These are phyloP conservation scores for Oryzias curvinotus DNA, from an alignment of 2,113 vertebrate genomes.

Conservation along the genomic window DNA sequence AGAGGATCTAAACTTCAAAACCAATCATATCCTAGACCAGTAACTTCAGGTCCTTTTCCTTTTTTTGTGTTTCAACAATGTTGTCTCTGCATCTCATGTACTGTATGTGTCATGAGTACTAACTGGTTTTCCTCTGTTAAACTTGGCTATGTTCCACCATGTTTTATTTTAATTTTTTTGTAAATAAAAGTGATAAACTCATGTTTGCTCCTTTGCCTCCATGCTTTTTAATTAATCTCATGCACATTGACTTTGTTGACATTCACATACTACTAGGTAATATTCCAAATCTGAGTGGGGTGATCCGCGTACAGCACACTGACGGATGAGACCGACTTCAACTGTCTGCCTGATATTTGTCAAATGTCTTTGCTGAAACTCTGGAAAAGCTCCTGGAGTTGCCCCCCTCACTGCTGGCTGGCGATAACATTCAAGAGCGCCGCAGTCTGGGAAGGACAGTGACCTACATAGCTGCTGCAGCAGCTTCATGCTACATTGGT, in stretches of 20 bases:
- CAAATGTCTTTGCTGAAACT: not conserved
- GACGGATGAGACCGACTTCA: too few species aligned
- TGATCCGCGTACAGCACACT: not conserved
- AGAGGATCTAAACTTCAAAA: slow-evolving; percentile 22
- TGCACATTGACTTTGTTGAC: not conserved
- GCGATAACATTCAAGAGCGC: slow-evolving; percentile 3
- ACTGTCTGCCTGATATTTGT: not conserved
- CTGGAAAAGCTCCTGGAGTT: not conserved
- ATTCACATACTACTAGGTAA: not conserved
- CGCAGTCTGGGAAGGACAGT: slow-evolving; percentile 50
- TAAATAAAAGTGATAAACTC: slow-evolving; percentile 72
- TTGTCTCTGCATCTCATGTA: slow-evolving; percentile 4
- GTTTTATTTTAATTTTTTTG: slow-evolving; percentile 55
- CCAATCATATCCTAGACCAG: slow-evolving; percentile 18
- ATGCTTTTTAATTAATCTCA: not conserved
- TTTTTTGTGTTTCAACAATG: slow-evolving; percentile 14
- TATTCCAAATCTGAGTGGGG: slow-evolving; percentile 7
- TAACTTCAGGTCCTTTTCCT: slow-evolving; percentile 13
- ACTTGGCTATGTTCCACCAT: slow-evolving; percentile 31
- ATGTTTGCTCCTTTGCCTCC: not conserved
- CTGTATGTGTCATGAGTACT: not conserved
- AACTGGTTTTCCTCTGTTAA: slow-evolving; percentile 18
- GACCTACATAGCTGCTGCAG: slow-evolving; percentile 69
- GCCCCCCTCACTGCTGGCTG: slow-evolving; percentile 18
- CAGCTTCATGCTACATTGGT: slow-evolving; percentile 31